Conservation (phyloP, 2,888 invertebrate genomes). For the Standfussiana lucernea region DNA sequence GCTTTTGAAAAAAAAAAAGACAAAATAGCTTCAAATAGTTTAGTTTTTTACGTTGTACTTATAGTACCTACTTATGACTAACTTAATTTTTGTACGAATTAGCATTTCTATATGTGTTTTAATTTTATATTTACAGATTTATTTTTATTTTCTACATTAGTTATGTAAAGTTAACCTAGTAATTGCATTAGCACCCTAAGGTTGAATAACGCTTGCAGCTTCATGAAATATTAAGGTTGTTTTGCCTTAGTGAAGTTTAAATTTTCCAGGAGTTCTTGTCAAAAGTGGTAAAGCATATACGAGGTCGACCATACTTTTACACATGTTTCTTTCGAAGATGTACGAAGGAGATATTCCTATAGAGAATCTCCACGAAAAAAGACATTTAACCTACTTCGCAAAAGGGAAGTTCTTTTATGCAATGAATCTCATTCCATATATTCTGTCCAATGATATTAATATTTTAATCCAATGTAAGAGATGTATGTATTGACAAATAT, state of each 20-base stretch:
- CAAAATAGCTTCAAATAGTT: conserved; percentile 27
- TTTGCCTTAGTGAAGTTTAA: neutral
- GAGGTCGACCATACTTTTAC: neutral
- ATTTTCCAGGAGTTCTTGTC: neutral
- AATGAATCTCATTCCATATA: conserved; percentile 42
- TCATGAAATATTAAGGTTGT: neutral
- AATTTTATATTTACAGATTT: conserved; percentile 16
- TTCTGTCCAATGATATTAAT: conserved; percentile 38
- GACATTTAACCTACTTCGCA: conserved; percentile 15
- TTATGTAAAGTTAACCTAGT: neutral
- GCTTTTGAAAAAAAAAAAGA: conserved; percentile 4
- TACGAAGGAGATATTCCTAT: neutral
- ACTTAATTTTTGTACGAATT: conserved; percentile 45
- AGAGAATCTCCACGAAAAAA: neutral
- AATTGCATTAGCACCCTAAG: neutral
- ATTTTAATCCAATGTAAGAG: conserved; percentile 30
- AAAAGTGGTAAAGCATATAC: neutral
- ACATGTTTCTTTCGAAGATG: neutral
- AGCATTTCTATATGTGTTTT: conserved; percentile 23
- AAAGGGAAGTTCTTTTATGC: neutral
- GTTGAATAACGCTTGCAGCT: neutral
- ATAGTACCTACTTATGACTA: conserved; percentile 40
- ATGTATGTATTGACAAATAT: conserved; percentile 15
- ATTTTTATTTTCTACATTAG: conserved; percentile 15
- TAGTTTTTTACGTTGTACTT: conserved; percentile 46